Conservation (phyloP, 2,113 vertebrate species). For the Parus major region DNA sequence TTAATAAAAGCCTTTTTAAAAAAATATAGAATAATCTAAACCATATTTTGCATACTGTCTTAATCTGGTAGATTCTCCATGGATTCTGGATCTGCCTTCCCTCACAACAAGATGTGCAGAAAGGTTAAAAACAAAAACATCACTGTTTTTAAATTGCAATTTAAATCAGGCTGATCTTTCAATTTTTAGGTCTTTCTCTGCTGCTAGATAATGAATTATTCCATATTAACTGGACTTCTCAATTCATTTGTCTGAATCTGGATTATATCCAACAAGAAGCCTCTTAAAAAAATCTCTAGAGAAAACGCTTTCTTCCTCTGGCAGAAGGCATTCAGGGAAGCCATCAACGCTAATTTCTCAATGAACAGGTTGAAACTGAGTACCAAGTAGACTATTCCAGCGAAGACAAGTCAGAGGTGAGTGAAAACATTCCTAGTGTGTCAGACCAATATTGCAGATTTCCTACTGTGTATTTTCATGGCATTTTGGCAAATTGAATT, state of each 20-base stretch:
- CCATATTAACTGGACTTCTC: background rate
- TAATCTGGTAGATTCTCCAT: background rate
- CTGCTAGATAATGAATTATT: background rate
- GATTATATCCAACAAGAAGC: background rate
- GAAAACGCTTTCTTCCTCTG: background rate
- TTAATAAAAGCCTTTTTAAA: background rate
- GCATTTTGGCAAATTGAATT: background rate
- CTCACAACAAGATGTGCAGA: background rate
- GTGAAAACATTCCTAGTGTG: background rate
- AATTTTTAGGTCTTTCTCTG: background rate
- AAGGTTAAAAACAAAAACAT: background rate
- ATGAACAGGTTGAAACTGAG: background rate
- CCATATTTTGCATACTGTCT: background rate
- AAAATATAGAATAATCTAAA: background rate
- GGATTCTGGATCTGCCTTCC: background rate
- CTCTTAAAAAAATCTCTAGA: background rate
- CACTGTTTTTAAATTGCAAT: background rate
- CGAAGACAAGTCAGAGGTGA: background rate
- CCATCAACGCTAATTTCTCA: background rate
- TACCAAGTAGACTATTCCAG: background rate
- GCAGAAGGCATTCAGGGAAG: background rate
- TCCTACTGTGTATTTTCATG: background rate
- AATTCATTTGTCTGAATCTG: background rate
- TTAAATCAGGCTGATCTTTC: background rate
- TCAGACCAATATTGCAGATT: background rate